Base-by-base conservation (phyloP, 2,888 invertebrate genomes). In the Endotricha flammealis region DNA sequence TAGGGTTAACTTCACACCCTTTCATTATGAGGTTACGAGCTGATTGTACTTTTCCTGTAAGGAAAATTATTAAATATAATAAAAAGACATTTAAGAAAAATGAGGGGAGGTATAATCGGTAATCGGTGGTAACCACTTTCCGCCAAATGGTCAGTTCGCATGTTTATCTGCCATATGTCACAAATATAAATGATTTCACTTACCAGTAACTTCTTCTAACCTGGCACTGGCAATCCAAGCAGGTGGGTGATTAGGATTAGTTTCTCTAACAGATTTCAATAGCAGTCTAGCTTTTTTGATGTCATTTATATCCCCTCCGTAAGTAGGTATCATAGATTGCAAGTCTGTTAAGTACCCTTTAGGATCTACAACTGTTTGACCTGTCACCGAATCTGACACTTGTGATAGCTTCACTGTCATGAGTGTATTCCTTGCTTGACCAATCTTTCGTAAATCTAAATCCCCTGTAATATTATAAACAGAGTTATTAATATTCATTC, bases 191-290 rank as follows among this genome's bases (percentile, higher is more conserved):
- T 12, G 25, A 3, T 22, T 20, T 4, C 0, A 24, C 76, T 93
- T 92, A 52, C 98, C 98, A 12, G 97, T 98, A 4, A 98, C 98
- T 88, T 99, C 99, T 74, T 99, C 99, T 36, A 99, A 87, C 46
- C 98, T 90, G 0, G 99, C 99, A 46, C 98, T 98, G 7, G 99
- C 99, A 53, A 99, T 97, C 99, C 99, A 99, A 4, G 98, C 99
- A 0, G 99, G 99, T 0, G 99, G 98, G 88, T 99, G 99, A 71
- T 98, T 98, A 0, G 99, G 99, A 86, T 99, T 99, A 0, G 99
- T 99, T 66, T 95, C 95, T 32, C 99, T 88, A 0, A 99, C 98
- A 32, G 98, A 98, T 70, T 99, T 99, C 24, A 99, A 76, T 24
- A 99, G 77, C 36, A 98, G 80, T 38, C 99, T 89, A 0, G 99